These are phyloP conservation scores for Heteractis magnifica DNA, from an alignment of 92 coral and sea anemone genomes.

Conservation along the genomic window DNA sequence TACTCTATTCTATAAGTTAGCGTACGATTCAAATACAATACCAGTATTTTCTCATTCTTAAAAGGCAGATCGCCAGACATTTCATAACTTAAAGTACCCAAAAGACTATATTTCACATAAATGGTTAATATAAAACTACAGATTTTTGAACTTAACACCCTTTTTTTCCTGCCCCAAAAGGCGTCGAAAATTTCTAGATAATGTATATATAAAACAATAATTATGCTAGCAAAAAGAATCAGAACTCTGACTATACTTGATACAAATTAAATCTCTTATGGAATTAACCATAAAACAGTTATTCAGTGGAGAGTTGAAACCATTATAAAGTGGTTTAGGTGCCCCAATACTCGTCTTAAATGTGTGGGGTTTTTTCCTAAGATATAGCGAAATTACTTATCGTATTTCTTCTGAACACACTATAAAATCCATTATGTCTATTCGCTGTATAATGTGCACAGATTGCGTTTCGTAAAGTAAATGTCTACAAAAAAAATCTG, in stretches of 20 bases:
- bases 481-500: not conserved
- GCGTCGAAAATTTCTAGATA: not conserved
- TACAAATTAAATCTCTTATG: not conserved
- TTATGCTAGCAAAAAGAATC: not conserved
- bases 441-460: not conserved
- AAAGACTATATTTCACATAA: not conserved
- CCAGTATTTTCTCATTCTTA: not conserved
- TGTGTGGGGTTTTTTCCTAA: not conserved
- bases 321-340: not conserved
- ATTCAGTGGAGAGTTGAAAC: not conserved
- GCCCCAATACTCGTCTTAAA: not conserved
- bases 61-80: not conserved
- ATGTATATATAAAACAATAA: not conserved
- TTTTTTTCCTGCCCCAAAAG: not conserved
- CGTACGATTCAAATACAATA: not conserved
- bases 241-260: not conserved
- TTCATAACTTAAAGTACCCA: not conserved
- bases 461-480: not conserved
- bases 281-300: conserved; percentile 6
- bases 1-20: not conserved
- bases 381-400: not conserved
- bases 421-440: not conserved
- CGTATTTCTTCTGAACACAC: not conserved
- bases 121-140: not conserved
- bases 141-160: not conserved